Conservation (phyloP, 1,140 invertebrate species). For the Acyrthosiphon pisum region DNA sequence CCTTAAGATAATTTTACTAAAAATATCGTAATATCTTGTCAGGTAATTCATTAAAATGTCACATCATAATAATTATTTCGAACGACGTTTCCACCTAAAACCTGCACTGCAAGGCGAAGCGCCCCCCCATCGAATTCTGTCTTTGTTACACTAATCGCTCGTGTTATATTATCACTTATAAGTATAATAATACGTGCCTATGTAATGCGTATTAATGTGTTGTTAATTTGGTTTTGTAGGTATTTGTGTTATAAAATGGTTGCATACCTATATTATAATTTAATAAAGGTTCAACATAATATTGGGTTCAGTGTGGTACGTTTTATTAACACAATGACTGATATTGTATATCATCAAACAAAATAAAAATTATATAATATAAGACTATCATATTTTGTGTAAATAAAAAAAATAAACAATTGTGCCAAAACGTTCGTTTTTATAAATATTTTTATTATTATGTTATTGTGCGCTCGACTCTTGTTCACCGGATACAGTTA, state of each 20-base stretch:
- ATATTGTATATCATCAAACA: background rate
- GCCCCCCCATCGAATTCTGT: too few species aligned
- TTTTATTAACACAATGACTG: background rate
- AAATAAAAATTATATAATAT: background rate
- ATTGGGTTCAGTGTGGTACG: background rate
- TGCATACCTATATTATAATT: background rate
- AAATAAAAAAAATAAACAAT: background rate
- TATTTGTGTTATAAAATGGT: background rate
- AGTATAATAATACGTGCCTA: background rate
- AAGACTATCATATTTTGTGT: background rate
- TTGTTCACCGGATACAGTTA: conserved; percentile 12
- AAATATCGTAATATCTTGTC: too few species aligned
- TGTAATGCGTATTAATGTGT: background rate
- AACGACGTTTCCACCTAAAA: background rate
- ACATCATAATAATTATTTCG: background rate
- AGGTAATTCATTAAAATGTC: background rate
- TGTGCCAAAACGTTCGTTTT: background rate
- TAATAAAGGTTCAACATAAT: background rate
- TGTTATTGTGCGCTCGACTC: background rate
- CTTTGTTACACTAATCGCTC: too few species aligned
- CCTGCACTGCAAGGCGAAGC: too few species aligned
- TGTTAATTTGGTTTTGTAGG: background rate
- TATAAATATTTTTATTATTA: background rate
- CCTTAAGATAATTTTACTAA: background rate
- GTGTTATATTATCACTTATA: background rate